Percentiles rank a stretch among this genome's conserved stretches.
phyloP scores from a whole-genome alignment of 2,113 vertebrate species.

The Conger conger region DNA sequence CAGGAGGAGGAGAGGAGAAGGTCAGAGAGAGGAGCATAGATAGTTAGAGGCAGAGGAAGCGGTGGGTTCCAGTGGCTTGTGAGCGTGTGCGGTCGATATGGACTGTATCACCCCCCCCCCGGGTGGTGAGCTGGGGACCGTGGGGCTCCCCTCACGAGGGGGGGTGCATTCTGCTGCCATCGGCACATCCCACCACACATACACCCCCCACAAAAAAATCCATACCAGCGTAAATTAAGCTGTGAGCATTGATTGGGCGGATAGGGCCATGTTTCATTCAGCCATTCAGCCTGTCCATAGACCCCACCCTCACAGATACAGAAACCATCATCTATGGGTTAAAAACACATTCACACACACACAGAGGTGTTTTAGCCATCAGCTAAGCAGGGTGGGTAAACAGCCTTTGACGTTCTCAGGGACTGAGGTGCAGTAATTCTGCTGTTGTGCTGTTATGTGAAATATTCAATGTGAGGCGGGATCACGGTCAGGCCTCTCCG shows the following conservation, averaged over 20 bases:
- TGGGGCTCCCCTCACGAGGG: background rate
- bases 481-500: background rate
- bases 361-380: constrained; percentile 5
- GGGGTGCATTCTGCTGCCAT: background rate
- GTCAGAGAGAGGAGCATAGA: background rate
- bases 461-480: constrained; percentile 9
- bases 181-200: constrained; percentile 15
- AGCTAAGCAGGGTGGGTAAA: constrained; percentile 7
- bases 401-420: background rate
- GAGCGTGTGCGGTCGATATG: background rate
- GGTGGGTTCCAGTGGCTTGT: background rate
- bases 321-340: constrained; percentile 24
- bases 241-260: constrained; percentile 20
- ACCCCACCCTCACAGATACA: background rate
- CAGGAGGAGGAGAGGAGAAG: background rate
- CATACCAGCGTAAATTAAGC: constrained; percentile 29
- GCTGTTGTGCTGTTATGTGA: constrained; percentile 12
- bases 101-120: no score
- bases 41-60: background rate
- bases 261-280: constrained; percentile 20
- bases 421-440: background rate
- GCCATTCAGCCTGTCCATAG: background rate
- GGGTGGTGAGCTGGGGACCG: no score
- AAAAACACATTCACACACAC: constrained; percentile 22
- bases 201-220: constrained; percentile 18